These are phyloP conservation scores for Strigops habroptila DNA, from an alignment of 2,113 vertebrate genomes.

Conservation along the genomic window DNA sequence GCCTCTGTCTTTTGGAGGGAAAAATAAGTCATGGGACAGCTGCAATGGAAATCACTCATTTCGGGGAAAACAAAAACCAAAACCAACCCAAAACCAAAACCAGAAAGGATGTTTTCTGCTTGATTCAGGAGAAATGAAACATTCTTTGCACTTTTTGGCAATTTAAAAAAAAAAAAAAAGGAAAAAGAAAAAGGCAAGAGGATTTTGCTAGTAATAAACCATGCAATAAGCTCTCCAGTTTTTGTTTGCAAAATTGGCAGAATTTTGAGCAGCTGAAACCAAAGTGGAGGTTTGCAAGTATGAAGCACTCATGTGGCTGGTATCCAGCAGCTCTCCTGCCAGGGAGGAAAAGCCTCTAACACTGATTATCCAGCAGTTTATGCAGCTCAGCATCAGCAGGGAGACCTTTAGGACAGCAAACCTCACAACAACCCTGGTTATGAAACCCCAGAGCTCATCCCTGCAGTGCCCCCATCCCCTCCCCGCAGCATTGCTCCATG, in stretches of 20 bases:
- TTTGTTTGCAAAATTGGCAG: neutral
- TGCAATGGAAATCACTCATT: neutral
- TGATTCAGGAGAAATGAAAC: neutral
- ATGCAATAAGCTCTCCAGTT: neutral
- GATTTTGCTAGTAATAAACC: neutral
- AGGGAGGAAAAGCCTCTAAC: constrained; percentile 14
- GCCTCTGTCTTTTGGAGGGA: neutral
- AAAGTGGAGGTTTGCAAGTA: neutral
- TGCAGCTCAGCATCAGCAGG: neutral
- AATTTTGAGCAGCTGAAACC: neutral
- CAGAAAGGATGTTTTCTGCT: neutral
- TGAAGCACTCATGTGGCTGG: neutral
- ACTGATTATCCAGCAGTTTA: constrained; percentile 15
- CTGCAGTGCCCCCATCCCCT: fast-evolving
- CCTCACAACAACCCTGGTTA: neutral
- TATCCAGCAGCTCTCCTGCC: constrained; percentile 6
- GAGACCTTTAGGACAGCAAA: neutral
- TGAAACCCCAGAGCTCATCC: neutral
- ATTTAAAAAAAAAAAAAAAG: neutral
- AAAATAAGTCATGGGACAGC: neutral
- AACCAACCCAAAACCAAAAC: neutral
- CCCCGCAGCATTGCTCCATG: neutral
- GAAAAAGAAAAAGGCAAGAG: neutral
- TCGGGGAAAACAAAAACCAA: neutral
- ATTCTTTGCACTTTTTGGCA: neutral